These are phyloP conservation scores for Patella ulyssiponensis DNA, from an alignment of 2,888 invertebrate species.

Conservation along the genomic window DNA sequence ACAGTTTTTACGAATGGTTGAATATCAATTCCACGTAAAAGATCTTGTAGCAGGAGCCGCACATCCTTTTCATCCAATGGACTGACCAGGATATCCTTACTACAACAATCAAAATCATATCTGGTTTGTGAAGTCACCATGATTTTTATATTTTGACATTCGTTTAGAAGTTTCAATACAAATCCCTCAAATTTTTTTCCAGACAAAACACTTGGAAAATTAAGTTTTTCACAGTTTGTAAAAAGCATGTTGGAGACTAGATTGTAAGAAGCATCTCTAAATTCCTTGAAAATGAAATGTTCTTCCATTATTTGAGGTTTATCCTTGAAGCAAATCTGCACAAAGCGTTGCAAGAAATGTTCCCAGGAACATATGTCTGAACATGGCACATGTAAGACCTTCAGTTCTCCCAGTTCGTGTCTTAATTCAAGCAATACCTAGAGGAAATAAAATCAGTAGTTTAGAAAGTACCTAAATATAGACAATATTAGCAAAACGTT, in stretches of 20 bases:
- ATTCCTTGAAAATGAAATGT: background rate
- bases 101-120: background rate
- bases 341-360: slow-evolving; percentile 12
- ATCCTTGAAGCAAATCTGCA: background rate
- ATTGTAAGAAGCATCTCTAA: background rate
- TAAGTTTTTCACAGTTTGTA: slow-evolving; percentile 13
- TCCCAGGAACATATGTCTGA: background rate
- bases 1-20: slow-evolving; percentile 13
- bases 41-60: slow-evolving; percentile 17
- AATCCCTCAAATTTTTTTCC: slow-evolving; percentile 11
- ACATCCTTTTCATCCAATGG: slow-evolving; percentile 19
- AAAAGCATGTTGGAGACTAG: background rate
- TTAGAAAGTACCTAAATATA: background rate
- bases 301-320: background rate
- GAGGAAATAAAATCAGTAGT: background rate
- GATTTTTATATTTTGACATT: slow-evolving; percentile 9
- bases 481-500: background rate
- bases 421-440: slow-evolving; percentile 4
- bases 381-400: slow-evolving; percentile 14
- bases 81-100: background rate
- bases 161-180: slow-evolving; percentile 4
- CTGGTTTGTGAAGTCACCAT: slow-evolving; percentile 16
- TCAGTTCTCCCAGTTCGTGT: slow-evolving; percentile 5
- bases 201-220: background rate
- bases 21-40: slow-evolving; percentile 16